Base-by-base conservation (phyloP, 2,888 invertebrate genomes). In the Cynaeus angustus region DNA sequence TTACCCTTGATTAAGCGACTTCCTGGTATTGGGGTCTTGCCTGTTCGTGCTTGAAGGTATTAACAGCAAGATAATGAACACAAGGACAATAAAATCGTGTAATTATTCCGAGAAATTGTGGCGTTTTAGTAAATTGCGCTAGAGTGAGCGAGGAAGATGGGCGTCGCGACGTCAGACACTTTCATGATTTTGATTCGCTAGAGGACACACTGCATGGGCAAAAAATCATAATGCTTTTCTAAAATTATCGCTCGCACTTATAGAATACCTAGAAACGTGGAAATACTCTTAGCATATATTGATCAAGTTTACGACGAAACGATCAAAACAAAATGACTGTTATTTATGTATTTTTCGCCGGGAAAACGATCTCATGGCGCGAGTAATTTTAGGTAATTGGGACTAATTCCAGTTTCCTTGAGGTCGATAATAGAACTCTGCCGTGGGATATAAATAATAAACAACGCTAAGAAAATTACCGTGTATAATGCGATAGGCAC, bases 281-380 rank as follows among this genome's bases (percentile, higher is more conserved):
- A 33, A 46, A 45, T 66, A 37, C 55, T 45, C 61, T 61, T 59
- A 59, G 61, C 68, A 68, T 68, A 62, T 68, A 68, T 68, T 46
- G 68, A 68, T 68, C 55, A 62, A 55, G 61, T 61, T 53, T 68
- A 68, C 68, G 21, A 21, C 61, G 68, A 68, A 68, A 53, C 62
- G 61, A 61, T 59, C 59, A 56, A 16, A 45, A 46, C 53, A 64
- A 52, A 21, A 64, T 64, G 52, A 64, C 52, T 33, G 66, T 55
- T 65, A 65, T 65, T 65, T 65, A 45, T 30, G 46, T 33, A 48
- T 26, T 56, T 65, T 66, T 66, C 56, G 38, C 48, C 21, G 56
- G 46, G 56, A 45, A 65, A 64, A 43, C 52, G 50, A 50, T 41
- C 48, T 26, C 58, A 16, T 37, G 48, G 48, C 37, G 33, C 43